Evolutionary conservation across 2,888 invertebrate species (phyloP), one percentile per base, ranked within the genome.

Genomic region (Villa cingulata): DNA sequence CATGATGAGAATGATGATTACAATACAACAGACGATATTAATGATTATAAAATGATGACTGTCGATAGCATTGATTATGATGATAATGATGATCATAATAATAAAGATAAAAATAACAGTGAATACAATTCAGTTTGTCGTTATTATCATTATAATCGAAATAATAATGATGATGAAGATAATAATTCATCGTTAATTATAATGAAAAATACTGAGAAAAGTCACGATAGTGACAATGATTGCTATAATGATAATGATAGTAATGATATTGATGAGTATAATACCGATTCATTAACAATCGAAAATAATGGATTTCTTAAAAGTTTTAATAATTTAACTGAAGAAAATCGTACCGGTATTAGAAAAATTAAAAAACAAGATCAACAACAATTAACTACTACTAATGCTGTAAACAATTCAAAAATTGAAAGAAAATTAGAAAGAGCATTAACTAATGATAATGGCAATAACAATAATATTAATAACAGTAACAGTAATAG

Each of bases 221-320:
- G 48, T 51, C 45, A 43, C 49, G 46, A 39, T 47, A 45, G 48
- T 37, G 53, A 36, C 46, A 46, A 16, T 14, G 16, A 18, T 39
- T 16, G 27, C 40, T 3, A 39, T 36, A 17, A 29, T 16, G 32
- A 37, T 37, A 3, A 37, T 23, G 1, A 29, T 10, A 36, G n/a
- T 9, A 38, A 49, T 10, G n/a, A 17, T 20, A n/a, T 27, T 38
- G n/a, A 39, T 37, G 41, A 46, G 10, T 32, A 27, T n/a, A 17
- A 45, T 32, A 20, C 19, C 7, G 43, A 41, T 16, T 34, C n/a
- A 29, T 52, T 62, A 27, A 52, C 58, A 7, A 38, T 51, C 18
- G 45, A 54, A 43, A 65, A 65, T 47, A 66, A 65, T 55, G 53
- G 51, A 27, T 55, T 64, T 48, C 51, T 67, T 23, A 47, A 55